These are phyloP conservation scores for Vanessa cardui DNA, from an alignment of 2,888 invertebrate species.

Conservation along the genomic window DNA sequence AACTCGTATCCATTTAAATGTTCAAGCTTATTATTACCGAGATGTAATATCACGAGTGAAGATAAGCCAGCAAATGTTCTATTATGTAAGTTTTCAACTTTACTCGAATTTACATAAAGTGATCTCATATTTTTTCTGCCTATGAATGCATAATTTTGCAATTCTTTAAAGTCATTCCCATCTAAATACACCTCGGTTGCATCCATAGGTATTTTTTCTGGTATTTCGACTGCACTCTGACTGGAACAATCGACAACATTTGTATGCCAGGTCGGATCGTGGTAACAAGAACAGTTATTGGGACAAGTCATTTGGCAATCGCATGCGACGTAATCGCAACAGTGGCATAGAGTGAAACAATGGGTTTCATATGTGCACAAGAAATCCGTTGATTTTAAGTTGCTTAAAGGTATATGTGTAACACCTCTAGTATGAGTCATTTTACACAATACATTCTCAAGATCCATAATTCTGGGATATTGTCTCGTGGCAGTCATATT, in stretches of 20 bases:
- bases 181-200: slow-evolving; percentile 96
- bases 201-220: slow-evolving; percentile 95
- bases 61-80: slow-evolving; percentile 93
- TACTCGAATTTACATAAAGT: slow-evolving; percentile 92
- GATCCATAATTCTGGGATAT: slow-evolving; percentile 93
- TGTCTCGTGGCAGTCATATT: slow-evolving; percentile 91
- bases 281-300: slow-evolving; percentile 95
- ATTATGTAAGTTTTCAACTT: slow-evolving; percentile 92
- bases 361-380: slow-evolving; percentile 95
- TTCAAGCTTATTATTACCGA: slow-evolving; percentile 92
- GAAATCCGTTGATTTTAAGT: slow-evolving; percentile 91
- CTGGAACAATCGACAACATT: slow-evolving; percentile 96
- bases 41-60: slow-evolving; percentile 89
- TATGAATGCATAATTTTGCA: slow-evolving; percentile 94
- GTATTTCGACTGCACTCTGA: slow-evolving; percentile 89
- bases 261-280: slow-evolving; percentile 96
- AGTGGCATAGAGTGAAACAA: slow-evolving; percentile 96
- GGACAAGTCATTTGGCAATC: slow-evolving; percentile 99
- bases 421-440: slow-evolving; percentile 92
- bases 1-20: slow-evolving; percentile 92
- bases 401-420: slow-evolving; percentile 88
- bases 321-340: slow-evolving; percentile 97
- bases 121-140: slow-evolving; percentile 94
- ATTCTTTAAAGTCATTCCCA: slow-evolving; percentile 92
- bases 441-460: slow-evolving; percentile 93